Base-by-base conservation (phyloP, 2,113 vertebrate species). In the Ochotona princeps region DNA sequence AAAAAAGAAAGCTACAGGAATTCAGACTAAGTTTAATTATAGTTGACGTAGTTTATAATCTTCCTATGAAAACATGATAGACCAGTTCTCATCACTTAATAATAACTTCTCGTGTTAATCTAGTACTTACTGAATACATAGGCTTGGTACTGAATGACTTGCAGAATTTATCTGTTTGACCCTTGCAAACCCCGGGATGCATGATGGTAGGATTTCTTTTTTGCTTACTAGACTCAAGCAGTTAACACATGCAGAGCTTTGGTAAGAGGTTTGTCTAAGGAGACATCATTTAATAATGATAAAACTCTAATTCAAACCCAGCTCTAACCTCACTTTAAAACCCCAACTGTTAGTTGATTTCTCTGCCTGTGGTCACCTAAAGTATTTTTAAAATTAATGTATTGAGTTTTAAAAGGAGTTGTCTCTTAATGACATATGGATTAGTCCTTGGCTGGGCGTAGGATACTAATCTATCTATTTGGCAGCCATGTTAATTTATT, bases 401-500 rank as follows among this genome's bases (percentile, higher is more conserved):
- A 85, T 23, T 90, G 87, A 18, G 51, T 86, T 91, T 79, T 57
- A 86, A 94, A 86, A 92, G 70, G 54, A 83, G 15, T 93, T 13
- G 92, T 82, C 73, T 91, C 85, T 92, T 87, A 91, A 87, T 81
- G 91, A 91, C 70, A 65, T 87, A 96, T 92, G 51, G 92, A 82
- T 91, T 95, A 73, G 44, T 89, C 80, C 60, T 92, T 95, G 89
- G 78, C 80, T 91, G 17, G 21, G 67, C 93, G 30, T 76, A 35
- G 75, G 80, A 75, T 96, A 84, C 76, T 94, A 87, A 95, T 94
- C 86, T 90, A 89, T 93, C 95, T 94, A 57, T 87, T 83, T 96
- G 92, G 93, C 73, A 73, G 5, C 12, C 89, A 84, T 93, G 92
- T 88, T 92, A 97, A 97, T 97, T 93, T 96, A 97, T 97, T 95